A percentile compares a stretch with the other conserved stretches of the same genome.
These are phyloP conservation scores for Ophioderma brevispina DNA, from an alignment of 35 echinoderm and acorn worm genomes.

Conservation along the genomic window DNA sequence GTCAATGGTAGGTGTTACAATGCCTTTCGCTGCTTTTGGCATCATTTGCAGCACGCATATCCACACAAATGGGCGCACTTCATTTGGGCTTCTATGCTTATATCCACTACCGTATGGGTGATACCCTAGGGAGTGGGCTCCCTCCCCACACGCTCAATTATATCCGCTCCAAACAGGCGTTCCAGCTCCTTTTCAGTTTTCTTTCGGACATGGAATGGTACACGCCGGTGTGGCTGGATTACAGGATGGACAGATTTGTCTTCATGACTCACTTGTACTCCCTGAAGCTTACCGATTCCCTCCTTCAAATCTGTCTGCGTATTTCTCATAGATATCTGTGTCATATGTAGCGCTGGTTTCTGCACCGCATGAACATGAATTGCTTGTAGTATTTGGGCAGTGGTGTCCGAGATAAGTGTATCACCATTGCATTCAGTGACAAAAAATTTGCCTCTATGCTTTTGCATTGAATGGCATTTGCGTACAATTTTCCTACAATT, in stretches of 20 bases:
- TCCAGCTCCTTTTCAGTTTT: neutral
- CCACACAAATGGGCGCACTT: conserved; percentile 57
- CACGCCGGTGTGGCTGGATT: conserved; percentile 17
- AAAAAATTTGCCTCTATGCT: conserved; percentile 29
- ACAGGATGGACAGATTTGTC: no score
- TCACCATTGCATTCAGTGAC: conserved; percentile 44
- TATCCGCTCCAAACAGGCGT: neutral
- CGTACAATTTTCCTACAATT: conserved; percentile 53
- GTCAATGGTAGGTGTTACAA: conserved; percentile 67
- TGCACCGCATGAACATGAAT: conserved; percentile 34
- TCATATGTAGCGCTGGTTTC: no score
- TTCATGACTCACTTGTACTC: no score
- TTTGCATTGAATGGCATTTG: conserved; percentile 34
- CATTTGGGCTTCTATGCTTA: conserved; percentile 45
- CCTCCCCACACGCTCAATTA: no score
- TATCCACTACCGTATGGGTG: conserved; percentile 32
- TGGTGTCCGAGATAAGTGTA: conserved; percentile 55
- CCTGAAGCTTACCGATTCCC: conserved; percentile 42
- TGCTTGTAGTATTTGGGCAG: conserved; percentile 53
- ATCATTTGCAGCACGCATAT: conserved; percentile 56
- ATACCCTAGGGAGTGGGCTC: no score
- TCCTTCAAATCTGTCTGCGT: conserved; percentile 28
- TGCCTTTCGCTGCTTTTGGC: conserved; percentile 59
- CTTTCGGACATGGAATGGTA: conserved; percentile 37
- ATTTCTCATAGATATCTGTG: neutral